Evolutionary conservation across 2,888 invertebrate species (phyloP).

Genomic region (Caenorhabditis drosophilae): DNA sequence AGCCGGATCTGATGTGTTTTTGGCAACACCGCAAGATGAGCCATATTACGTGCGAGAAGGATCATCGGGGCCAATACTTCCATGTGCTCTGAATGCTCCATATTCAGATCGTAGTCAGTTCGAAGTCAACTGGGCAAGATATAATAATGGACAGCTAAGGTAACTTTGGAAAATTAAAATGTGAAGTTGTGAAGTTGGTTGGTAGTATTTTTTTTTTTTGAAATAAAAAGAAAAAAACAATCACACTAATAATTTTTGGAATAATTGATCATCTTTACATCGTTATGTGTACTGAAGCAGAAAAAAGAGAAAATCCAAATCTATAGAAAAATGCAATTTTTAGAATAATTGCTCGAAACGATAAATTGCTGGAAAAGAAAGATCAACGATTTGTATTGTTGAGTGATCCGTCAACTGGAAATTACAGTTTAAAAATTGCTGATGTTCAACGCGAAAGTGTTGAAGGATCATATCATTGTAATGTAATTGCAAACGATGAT

Average conservation of each 20-base stretch:
- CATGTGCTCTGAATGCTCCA: conserved; percentile 49
- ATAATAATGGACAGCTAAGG: conserved; percentile 47
- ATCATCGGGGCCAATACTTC: conserved; percentile 48
- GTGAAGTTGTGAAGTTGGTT: too few relatives aligned
- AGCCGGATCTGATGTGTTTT: conserved; percentile 82
- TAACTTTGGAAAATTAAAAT: too few relatives aligned
- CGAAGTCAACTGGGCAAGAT: conserved; percentile 50
- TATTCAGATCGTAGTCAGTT: conserved; percentile 30
- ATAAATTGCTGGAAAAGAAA: conserved; percentile 44
- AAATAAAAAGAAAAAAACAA: too few relatives aligned
- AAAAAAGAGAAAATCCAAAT: too few relatives aligned
- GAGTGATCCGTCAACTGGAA: conserved; percentile 73
- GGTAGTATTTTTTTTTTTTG: too few relatives aligned
- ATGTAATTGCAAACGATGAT: conserved; percentile 78
- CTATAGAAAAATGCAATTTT: too few relatives aligned
- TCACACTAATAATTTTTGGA: background rate
- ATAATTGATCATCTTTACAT: too few relatives aligned
- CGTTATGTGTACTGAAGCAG: too few relatives aligned
- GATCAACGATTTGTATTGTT: conserved; percentile 37
- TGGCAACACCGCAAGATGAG: conserved; percentile 45
- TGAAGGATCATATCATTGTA: conserved; percentile 73
- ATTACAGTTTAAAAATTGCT: conserved; percentile 86
- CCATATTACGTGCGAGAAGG: conserved; percentile 62
- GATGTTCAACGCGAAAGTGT: conserved; percentile 38
- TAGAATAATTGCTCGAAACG: conserved; percentile 49